Evolutionary conservation across 2,113 vertebrate species (phyloP), one percentile per base, ranked within the genome.

Genomic region (Numenius arquata): DNA sequence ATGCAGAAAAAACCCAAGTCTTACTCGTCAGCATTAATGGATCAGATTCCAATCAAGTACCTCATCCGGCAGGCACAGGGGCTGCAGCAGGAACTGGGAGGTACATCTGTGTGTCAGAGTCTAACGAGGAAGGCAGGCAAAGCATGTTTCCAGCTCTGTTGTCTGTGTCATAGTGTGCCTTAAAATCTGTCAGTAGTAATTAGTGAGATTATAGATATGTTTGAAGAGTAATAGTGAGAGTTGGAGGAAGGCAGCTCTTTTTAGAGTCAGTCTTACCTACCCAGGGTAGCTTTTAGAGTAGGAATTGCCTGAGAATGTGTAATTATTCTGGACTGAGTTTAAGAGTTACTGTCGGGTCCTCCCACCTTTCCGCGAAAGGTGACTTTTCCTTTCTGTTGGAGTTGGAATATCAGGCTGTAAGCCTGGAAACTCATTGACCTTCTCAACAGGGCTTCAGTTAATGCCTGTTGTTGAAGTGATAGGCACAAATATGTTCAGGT

Each of bases 41-140:
- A 99, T 95, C 99, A 99, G 95, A 99, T 99, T 96, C 99, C 99
- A 81, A 99, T 99, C 93, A 99, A 99, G 96, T 99, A 99, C 91
- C 98, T 99, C 73, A 99, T 99, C 97, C 98, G 99, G 5, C 99
- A 99, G 97, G 99, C 99, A 8, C 99, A 99, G 91, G 99, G 99
- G 13, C 98, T 99, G 56, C 99, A 99, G 94, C 99, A 99, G 96
- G 99, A 99, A 32, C 98, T 99, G 23, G 99, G 99, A 91, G 99
- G 99, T 99, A 98, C 89, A 94, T 85, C 32, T 50, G 27, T 22
- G 21, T 23, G 73, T 93, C 26, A 6, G 52, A 19, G 27, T 10
- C 45, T 58, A 0, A 40, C 1, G 11, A 22, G 2, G 23, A 29
- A 27, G 45, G 20, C 45, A 38, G 66, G 48, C 45, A 29, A 2